Conservation (phyloP, 2,113 vertebrate species). For the Pygoscelis antarcticus region DNA sequence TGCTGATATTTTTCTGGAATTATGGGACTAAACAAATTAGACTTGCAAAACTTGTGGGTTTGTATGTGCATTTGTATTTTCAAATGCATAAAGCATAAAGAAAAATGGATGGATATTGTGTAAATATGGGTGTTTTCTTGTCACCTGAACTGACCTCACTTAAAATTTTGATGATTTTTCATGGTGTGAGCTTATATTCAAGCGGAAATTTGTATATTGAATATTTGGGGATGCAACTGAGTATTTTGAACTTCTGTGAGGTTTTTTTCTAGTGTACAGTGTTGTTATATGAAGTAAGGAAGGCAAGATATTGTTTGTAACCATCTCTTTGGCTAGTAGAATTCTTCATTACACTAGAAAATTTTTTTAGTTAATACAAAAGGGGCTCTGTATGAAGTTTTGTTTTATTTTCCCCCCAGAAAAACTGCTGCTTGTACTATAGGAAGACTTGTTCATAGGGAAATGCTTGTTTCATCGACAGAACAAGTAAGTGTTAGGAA, state of each 20-base stretch:
- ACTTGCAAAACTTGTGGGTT: conserved; percentile 17
- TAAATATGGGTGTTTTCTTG: background rate
- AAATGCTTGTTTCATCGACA: background rate
- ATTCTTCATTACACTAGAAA: background rate
- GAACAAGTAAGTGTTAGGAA: background rate
- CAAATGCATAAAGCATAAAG: background rate
- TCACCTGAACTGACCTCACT: background rate
- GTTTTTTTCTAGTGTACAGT: background rate
- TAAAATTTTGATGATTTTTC: background rate
- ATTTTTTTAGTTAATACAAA: background rate
- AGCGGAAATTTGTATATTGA: background rate
- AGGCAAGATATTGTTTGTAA: background rate
- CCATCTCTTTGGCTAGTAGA: background rate
- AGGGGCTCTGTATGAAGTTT: background rate
- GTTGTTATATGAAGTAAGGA: background rate
- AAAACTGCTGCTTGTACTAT: background rate
- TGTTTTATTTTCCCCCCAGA: background rate
- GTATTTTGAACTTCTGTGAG: background rate
- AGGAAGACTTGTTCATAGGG: background rate
- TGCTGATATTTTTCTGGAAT: conserved; percentile 37
- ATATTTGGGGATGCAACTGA: background rate
- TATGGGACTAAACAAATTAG: conserved; percentile 9
- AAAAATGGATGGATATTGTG: background rate
- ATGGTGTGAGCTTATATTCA: background rate
- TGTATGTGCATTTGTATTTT: conserved; percentile 14